These are phyloP conservation scores for Achlya flavicornis DNA, from an alignment of 2,888 invertebrate species.

Conservation along the genomic window DNA sequence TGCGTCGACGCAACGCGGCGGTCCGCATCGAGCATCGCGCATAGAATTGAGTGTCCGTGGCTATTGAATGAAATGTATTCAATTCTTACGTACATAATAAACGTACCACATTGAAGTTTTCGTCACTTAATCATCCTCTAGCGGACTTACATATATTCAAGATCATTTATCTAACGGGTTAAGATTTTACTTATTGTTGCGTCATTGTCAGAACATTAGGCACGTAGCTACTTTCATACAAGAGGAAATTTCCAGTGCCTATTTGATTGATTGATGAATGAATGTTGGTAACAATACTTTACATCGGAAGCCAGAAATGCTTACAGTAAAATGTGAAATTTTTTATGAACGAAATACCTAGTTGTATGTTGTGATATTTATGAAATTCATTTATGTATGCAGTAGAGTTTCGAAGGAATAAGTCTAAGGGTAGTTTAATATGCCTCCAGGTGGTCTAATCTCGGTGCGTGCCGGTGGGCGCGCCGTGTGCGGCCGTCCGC, in stretches of 20 bases:
- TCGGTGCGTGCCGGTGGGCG: constrained; percentile 5
- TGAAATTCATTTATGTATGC: background rate
- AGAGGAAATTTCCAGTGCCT: background rate
- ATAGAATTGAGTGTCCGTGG: constrained; percentile 46
- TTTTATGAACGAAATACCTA: no score
- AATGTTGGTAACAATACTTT: no score
- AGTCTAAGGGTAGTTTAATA: background rate
- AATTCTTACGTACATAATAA: constrained; percentile 36
- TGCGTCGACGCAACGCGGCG: constrained; percentile 49
- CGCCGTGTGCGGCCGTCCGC: constrained; percentile 60
- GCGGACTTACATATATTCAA: constrained; percentile 11
- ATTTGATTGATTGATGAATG: no score
- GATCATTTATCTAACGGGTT: constrained; percentile 4
- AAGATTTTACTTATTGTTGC: background rate
- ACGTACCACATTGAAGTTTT: constrained; percentile 33
- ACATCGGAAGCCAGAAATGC: no score
- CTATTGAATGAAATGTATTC: constrained; percentile 56
- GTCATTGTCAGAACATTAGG: background rate
- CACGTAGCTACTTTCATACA: background rate
- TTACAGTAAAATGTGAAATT: no score
- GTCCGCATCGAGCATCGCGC: constrained; percentile 42
- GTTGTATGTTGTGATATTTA: no score
- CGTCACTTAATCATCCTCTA: constrained; percentile 36
- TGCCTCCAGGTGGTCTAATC: constrained; percentile 5
- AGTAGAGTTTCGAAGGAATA: background rate